Conservation (phyloP, 2,797 vertebrate species). For the Spea hammondii region DNA sequence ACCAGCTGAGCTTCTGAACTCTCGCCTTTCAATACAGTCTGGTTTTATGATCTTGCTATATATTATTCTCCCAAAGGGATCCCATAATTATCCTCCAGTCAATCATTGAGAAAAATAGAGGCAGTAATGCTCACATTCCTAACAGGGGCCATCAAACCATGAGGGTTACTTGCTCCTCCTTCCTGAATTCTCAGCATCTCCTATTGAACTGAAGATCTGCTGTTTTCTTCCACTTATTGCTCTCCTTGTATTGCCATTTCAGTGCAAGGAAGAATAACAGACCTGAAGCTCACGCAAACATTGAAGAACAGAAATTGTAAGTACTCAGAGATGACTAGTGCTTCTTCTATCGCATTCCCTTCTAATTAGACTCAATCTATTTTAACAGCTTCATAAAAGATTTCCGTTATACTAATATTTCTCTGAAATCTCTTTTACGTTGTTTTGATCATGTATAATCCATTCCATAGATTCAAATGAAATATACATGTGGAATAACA, state of each 20-base stretch:
- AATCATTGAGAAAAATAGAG: constrained; percentile 42
- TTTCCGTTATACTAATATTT: too few relatives aligned
- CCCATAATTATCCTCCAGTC: constrained; percentile 44
- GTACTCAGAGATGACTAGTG: constrained; percentile 5
- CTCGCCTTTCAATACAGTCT: constrained; percentile 9
- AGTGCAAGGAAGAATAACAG: constrained; percentile 27
- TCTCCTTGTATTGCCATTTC: constrained; percentile 22
- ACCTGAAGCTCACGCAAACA: background rate
- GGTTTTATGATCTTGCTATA: constrained; percentile 18
- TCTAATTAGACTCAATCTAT: too few relatives aligned
- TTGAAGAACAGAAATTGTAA: constrained; percentile 21
- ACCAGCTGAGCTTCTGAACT: constrained; percentile 25
- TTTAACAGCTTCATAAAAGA: too few relatives aligned
- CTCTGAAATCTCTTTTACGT: too few relatives aligned
- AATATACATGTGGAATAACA: too few relatives aligned
- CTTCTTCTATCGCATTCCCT: background rate
- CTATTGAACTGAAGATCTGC: constrained; percentile 44
- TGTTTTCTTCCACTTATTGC: constrained; percentile 38
- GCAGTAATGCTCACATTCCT: constrained; percentile 34
- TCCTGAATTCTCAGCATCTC: constrained; percentile 29
- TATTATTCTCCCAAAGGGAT: constrained; percentile 37
- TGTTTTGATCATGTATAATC: too few relatives aligned
- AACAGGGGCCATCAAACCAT: constrained; percentile 35
- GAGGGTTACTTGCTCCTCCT: constrained; percentile 44
- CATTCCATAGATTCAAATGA: too few relatives aligned